phyloP scores from a whole-genome alignment of 2,113 vertebrate species.

The Salminus brasiliensis region DNA sequence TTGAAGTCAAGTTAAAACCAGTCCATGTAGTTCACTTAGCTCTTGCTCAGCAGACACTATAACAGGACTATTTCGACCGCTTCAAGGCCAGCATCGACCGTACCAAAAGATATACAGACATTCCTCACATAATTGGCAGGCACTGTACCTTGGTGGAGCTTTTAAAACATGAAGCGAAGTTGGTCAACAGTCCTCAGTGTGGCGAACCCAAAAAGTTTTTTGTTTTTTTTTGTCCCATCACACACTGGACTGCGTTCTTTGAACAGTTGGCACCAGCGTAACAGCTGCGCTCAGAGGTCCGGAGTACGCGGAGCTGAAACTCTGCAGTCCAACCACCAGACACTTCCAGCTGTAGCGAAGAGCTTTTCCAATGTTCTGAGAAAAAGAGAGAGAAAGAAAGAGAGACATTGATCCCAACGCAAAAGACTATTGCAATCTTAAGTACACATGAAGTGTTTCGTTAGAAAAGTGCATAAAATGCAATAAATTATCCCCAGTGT shows the following conservation, averaged over 20 bases:
- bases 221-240: conserved; percentile 55
- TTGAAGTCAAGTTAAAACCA: not conserved
- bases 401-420: not conserved
- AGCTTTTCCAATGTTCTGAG: conserved; percentile 85
- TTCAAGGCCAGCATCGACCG: not conserved
- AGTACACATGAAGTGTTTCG: not conserved
- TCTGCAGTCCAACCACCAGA: conserved; percentile 84
- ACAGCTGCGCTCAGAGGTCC: conserved; percentile 73
- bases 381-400: conserved; percentile 27
- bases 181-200: not conserved
- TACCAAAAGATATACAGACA: not conserved
- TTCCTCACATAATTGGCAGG: not conserved
- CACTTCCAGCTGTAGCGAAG: conserved; percentile 84
- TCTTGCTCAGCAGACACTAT: not conserved
- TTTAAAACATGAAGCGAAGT: not conserved
- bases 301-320: conserved; percentile 73
- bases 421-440: not conserved
- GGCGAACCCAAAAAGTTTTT: not conserved
- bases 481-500: no score
- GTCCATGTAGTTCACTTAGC: not conserved
- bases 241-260: conserved; percentile 24
- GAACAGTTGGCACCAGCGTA: conserved; percentile 67
- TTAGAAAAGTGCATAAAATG: no score
- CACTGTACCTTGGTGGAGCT: not conserved
- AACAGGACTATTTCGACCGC: not conserved